Base-by-base conservation (phyloP, 1,140 invertebrate species). In the Megalopta genalis region DNA sequence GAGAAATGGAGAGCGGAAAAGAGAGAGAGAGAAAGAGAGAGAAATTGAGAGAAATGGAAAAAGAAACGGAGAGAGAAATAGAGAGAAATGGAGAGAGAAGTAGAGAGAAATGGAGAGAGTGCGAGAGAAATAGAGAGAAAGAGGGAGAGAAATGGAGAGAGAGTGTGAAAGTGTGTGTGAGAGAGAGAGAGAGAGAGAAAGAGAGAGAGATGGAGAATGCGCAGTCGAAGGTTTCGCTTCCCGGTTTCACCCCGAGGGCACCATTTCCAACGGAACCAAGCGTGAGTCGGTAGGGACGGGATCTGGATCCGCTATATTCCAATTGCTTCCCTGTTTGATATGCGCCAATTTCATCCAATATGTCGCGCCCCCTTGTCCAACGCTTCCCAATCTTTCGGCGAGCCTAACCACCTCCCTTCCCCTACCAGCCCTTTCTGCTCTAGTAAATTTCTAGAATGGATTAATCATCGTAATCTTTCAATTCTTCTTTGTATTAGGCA, bases 341-440 rank as follows among this genome's bases (percentile, higher is more conserved):
- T 90, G 88, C 88, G 85, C 86, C 88, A 90, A 90, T 90, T 90
- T 90, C 80, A 82, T 86, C 88, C 88, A 89, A 90, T 90, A 89
- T 88, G 88, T 90, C 86, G 83, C 86, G 74, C 86, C 80, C 85
- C 86, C 83, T 86, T 84, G 84, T 82, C 76, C 80, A 64, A 57
- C 73, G 83, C 64, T 77, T 39, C 75, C 60, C 70, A 72, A 72
- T 64, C 76, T 49, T 70, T 77, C 74, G 72, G 64, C 27, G 9
- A 27, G 2, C 12, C 5, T 49, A 77, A 70, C 52, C 73, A 46
- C 23, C 52, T 42, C 37, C 52, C 37, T 8, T 4, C 42, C 16
- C 18, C 4, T 21, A 10, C 63, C 5, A 32, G 59, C 21, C 39
- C 66, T 49, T 77, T 14, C n/a, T 6, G 14, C 23, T 32, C 12